Percentiles rank a stretch among this genome's conserved stretches.
phyloP scores from a whole-genome alignment of 2,113 vertebrate species.

The Carassius carassius region DNA sequence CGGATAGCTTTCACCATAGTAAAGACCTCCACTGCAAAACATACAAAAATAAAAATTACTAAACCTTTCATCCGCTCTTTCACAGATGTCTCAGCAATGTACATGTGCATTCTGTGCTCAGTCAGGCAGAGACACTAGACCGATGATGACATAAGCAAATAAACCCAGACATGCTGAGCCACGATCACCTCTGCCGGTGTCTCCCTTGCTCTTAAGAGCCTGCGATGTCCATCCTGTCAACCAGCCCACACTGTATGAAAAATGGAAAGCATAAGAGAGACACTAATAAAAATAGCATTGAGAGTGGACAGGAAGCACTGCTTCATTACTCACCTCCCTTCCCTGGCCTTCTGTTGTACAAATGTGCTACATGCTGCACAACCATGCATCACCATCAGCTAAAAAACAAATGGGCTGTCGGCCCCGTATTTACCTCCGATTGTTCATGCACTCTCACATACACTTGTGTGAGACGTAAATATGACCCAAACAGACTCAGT shows the following conservation, averaged over 20 bases:
- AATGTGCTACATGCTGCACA: conserved; percentile 51
- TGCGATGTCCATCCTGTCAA: conserved; percentile 62
- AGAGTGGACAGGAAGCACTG: conserved; percentile 45
- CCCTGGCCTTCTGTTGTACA: conserved; percentile 41
- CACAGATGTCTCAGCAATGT: neutral
- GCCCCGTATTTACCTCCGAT: conserved; percentile 51
- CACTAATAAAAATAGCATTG: conserved; percentile 56
- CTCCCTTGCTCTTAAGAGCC: conserved; percentile 10
- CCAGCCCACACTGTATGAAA: conserved; percentile 68
- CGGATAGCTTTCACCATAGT: neutral
- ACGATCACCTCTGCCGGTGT: conserved; percentile 28
- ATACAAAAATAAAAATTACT: neutral
- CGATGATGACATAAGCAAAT: conserved; percentile 10
- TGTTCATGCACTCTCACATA: conserved; percentile 44
- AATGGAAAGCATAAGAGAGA: conserved; percentile 53
- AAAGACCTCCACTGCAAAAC: neutral
- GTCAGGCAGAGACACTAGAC: neutral
- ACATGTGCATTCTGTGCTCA: conserved; percentile 9
- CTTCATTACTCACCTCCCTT: conserved; percentile 52
- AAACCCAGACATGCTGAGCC: conserved; percentile 20
- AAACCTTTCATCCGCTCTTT: neutral
- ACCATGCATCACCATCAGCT: conserved; percentile 52
- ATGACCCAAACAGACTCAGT: conserved; percentile 29
- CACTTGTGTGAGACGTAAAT: conserved; percentile 26
- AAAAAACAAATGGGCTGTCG: conserved; percentile 56